These are phyloP conservation scores for Callyntrura sp. DNA, from an alignment of 2,888 invertebrate genomes.

Conservation along the genomic window DNA sequence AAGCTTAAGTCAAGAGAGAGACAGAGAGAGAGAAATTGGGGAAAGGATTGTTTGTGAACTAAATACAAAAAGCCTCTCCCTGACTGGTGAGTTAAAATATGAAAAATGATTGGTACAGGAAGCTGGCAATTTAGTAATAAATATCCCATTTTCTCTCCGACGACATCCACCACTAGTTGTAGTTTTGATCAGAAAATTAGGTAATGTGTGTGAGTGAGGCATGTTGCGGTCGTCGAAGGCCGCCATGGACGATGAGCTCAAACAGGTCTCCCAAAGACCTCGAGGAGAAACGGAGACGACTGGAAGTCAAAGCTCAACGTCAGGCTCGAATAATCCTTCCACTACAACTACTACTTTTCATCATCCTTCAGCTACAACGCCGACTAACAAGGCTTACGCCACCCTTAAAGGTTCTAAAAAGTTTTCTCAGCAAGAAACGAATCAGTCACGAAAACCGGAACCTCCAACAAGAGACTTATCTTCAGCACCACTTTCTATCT, in stretches of 20 bases:
- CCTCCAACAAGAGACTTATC: slow-evolving; percentile 73
- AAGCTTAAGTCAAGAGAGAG: not conserved
- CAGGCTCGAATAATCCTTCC: slow-evolving; percentile 78
- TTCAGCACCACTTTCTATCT: slow-evolving; percentile 68
- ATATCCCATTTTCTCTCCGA: slow-evolving; percentile 31
- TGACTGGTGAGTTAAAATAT: slow-evolving; percentile 63
- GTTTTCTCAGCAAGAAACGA: slow-evolving; percentile 61
- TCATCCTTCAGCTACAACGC: slow-evolving; percentile 51
- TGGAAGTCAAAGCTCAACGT: slow-evolving; percentile 76
- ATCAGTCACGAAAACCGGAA: slow-evolving; percentile 68
- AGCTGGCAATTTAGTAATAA: slow-evolving; percentile 69
- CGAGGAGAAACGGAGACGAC: slow-evolving; percentile 63
- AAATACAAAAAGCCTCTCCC: not conserved
- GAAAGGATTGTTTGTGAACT: slow-evolving; percentile 27
- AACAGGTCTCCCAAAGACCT: slow-evolving; percentile 75
- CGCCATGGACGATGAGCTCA: slow-evolving; percentile 83
- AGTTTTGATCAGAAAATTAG: slow-evolving; percentile 76
- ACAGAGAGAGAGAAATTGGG: slow-evolving; percentile 33
- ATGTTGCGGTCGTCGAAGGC: slow-evolving; percentile 84
- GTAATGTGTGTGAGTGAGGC: slow-evolving; percentile 84
- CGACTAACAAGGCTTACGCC: slow-evolving; percentile 74
- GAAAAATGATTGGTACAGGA: slow-evolving; percentile 72
- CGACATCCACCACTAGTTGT: slow-evolving; percentile 62
- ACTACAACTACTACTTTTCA: slow-evolving; percentile 65
- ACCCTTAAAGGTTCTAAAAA: slow-evolving; percentile 78